These are phyloP conservation scores for Rhagoletis pomonella DNA, from an alignment of 1,140 invertebrate species.

Conservation along the genomic window DNA sequence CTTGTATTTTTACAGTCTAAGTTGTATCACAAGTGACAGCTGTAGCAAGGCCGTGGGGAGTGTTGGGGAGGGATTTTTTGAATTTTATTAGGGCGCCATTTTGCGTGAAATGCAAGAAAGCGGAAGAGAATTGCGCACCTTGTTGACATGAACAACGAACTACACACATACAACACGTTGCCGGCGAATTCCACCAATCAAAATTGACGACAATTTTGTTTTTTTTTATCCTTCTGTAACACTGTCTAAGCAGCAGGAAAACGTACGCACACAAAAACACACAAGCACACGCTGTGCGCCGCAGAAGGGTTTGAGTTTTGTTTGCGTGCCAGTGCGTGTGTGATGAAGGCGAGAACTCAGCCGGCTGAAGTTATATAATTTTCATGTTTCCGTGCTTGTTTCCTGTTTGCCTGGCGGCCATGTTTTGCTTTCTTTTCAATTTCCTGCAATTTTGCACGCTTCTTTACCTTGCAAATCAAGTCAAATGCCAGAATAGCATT, in stretches of 20 bases:
- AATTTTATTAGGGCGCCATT: conserved; percentile 53
- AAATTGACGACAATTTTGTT: conserved; percentile 17
- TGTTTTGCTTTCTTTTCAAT: conserved; percentile 55
- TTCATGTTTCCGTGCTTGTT: conserved; percentile 52
- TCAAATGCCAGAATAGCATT: not conserved
- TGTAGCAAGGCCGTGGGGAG: not conserved
- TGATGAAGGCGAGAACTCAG: not conserved
- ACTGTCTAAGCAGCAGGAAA: not conserved
- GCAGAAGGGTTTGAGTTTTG: not conserved
- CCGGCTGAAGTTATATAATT: conserved; percentile 47
- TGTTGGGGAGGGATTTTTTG: not conserved
- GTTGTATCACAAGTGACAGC: not conserved
- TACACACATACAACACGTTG: conserved; percentile 14
- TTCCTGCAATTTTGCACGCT: conserved; percentile 53
- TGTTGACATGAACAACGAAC: not conserved
- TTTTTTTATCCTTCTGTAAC: not conserved
- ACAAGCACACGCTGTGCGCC: too few relatives aligned
- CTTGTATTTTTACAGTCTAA: not conserved
- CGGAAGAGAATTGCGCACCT: not conserved
- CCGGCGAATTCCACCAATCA: conserved; percentile 19
- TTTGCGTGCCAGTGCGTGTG: conserved; percentile 5
- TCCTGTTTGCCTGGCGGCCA: conserved; percentile 55
- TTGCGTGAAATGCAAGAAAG: conserved; percentile 41
- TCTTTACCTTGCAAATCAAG: conserved; percentile 45
- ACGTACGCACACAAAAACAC: not conserved